These are phyloP conservation scores for Daboia siamensis DNA, from an alignment of 2,113 vertebrate species.

Conservation along the genomic window DNA sequence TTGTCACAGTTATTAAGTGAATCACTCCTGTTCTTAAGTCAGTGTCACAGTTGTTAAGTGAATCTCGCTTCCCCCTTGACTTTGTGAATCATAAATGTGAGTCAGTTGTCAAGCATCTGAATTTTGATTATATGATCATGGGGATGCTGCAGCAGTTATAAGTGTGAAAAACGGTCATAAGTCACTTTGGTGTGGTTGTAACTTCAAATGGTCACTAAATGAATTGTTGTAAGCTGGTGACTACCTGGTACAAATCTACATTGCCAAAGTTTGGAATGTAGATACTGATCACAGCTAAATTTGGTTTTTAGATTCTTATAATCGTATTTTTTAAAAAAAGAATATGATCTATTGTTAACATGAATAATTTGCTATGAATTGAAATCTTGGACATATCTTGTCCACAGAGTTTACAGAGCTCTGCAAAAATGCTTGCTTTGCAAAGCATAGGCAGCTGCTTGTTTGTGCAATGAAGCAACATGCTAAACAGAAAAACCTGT, in stretches of 20 bases:
- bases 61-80: background rate
- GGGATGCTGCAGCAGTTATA: background rate
- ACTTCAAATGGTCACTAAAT: background rate
- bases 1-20: background rate
- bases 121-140: background rate
- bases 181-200: background rate
- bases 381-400: constrained; percentile 33
- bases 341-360: constrained; percentile 36
- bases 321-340: constrained; percentile 37
- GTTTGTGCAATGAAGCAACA: constrained; percentile 48
- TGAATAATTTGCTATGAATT: constrained; percentile 40
- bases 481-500: constrained; percentile 44
- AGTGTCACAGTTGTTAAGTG: background rate
- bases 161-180: background rate
- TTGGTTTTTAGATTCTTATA: constrained; percentile 46
- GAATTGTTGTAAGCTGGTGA: background rate
- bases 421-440: constrained; percentile 49
- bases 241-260: background rate
- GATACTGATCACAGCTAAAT: constrained; percentile 28
- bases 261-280: constrained; percentile 28
- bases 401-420: constrained; percentile 31
- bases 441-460: constrained; percentile 2
- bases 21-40: background rate
- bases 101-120: background rate
- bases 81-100: background rate